Base-by-base conservation (phyloP, 2,113 vertebrate genomes). In the Mus musculus region DNA sequence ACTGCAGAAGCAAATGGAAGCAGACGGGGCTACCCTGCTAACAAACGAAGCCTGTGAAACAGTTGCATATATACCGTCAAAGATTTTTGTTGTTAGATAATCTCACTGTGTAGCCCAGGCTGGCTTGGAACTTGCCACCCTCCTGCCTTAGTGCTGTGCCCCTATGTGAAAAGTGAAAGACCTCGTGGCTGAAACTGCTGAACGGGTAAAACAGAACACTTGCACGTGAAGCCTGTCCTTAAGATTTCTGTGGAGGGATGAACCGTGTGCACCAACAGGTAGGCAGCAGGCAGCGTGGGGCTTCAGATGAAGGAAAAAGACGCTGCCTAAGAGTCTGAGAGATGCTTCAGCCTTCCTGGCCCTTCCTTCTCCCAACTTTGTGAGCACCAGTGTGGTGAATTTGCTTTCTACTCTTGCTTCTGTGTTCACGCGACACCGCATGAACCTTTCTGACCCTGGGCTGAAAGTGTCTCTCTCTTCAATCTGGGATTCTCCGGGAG, bases 221-320 rank as follows among this genome's bases (percentile, higher is more conserved):
- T 63, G 24, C 10, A 30, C 56, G 2, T 26, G 22, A 63, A 9
- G 22, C 24, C 61, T 9, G 22, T 63, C 61, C 61, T 63, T 24
- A 26, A 63, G n/a, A 73, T 73, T 77, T 52, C 75, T 30, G 76
- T 28, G 22, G 49, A 2, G 33, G 56, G 54, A 84, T 81, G 61
- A 94, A 33, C 33, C 13, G 0, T 24, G 7, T 11, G 26, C 19
- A 72, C 46, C 36, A 39, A 71, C 3, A 33, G 12, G 39, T 42
- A 26, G 5, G 54, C 19, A 20, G 0, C 30, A 9, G 28, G 4
- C 22, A 20, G 61, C 0, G 0, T 10, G 22, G 42, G 59, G 30
- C 28, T 86, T 42, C 77, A 36, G 54, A 36, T 81, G 26, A 59
- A 56, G 28, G 39, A 85, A 12, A 12, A 61, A 63, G 1, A 5